Conservation (phyloP, 2,888 invertebrate genomes). For the Sinodicranocentrus sp. region DNA sequence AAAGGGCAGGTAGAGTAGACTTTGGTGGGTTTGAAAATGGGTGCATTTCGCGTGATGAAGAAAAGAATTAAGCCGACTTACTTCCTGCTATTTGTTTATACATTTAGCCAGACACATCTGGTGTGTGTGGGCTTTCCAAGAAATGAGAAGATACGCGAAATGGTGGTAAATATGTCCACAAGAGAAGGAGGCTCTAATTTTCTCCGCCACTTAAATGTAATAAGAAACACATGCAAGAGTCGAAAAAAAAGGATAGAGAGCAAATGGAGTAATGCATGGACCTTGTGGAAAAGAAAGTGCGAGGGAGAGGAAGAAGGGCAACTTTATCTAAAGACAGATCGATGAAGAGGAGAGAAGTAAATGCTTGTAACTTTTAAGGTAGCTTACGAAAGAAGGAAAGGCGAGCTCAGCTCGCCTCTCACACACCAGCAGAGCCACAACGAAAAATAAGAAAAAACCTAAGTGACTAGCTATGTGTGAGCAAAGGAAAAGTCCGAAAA, state of each 20-base stretch:
- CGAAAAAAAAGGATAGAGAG: background rate
- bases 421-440: constrained; percentile 53
- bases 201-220: constrained; percentile 55
- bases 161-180: constrained; percentile 21
- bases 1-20: no score
- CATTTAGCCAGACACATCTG: background rate
- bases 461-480: constrained; percentile 36
- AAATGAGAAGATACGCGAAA: background rate
- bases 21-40: no score
- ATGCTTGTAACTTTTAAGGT: constrained; percentile 64
- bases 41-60: background rate
- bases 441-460: constrained; percentile 32
- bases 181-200: constrained; percentile 57
- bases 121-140: background rate
- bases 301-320: constrained; percentile 61
- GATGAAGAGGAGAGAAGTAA: constrained; percentile 76
- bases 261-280: constrained; percentile 52
- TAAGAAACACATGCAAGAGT: constrained; percentile 24
- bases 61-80: background rate
- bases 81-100: background rate
- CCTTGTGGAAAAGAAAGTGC: constrained; percentile 59
- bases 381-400: constrained; percentile 53
- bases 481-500: constrained; percentile 71
- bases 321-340: constrained; percentile 76
- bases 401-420: constrained; percentile 41